Base-by-base conservation (phyloP, 2,797 vertebrate genomes). In the Xiphorhynchus erythropygius region DNA sequence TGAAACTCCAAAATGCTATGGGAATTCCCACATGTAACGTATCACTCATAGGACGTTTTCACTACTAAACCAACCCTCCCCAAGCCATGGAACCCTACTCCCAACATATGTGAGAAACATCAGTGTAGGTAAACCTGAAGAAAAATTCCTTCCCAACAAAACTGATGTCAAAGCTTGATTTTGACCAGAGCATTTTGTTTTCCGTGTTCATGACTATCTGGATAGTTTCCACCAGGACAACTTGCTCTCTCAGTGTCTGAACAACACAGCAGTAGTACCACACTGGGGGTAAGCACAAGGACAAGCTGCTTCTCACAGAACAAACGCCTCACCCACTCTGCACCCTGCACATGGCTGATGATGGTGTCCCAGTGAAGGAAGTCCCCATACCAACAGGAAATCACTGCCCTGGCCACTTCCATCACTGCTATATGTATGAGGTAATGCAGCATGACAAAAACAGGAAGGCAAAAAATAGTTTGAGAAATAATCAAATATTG, bases 351-450 rank as follows among this genome's bases (percentile, higher is more conserved):
- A 2, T 28, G 65, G 62, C 44, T 56, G 53, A 22, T 49, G 67
- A 76, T 22, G 47, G 52, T 4, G 12, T 53, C 46, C 46, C 19
- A 41, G 3, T 4, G 47, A 33, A 93, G 57, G 46, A 91, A 93
- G 73, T 84, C 55, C 50, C 68, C 50, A 64, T 11, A 52, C 37
- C 52, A 35, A 41, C 7, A 87, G 89, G 84, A 96, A 90, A 93
- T 84, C 52, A 18, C 56, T 73, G 67, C 67, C 1, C 5, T 4
- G 23, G 46, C 39, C 65, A 18, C 37, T 73, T 89, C 37, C 59
- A 22, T 23, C 74, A 44, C 47, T 59, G 56, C 44, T 35, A 53
- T 30, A 33, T n/a, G 11, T 39, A 44, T 68, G 69, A 90, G 50
- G 57, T 32, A 46, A 33, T 5, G 17, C 2, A 1, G 55, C 0